Base-by-base conservation (phyloP, 2,888 invertebrate species). In the Orthonevra nobilis region DNA sequence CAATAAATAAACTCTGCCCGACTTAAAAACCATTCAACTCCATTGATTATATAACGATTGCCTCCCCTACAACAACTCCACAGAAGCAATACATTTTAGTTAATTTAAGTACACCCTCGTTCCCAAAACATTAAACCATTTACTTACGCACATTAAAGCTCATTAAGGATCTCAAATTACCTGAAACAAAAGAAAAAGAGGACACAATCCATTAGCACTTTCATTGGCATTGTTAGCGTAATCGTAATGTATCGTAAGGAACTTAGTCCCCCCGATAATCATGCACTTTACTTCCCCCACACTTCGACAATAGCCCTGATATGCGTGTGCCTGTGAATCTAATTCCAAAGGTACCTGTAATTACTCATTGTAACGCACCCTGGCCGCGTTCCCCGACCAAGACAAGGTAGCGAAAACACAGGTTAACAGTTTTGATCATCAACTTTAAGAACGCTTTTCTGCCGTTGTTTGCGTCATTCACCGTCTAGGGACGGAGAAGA, bases 141-240 rank as follows among this genome's bases (percentile, higher is more conserved):
- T 52, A 58, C 58, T 74, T 30, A 74, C 60, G 40, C 32, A 44
- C 50, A 52, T 34, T 50, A 36, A 28, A 56, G 34, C 42, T 32
- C 63, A 73, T 73, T 52, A 60, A 48, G 30, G 28, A 34, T 58
- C 64, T 64, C 20, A 23, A 20, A 20, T 73, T 66, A 74, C 74
- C 66, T 68, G 66, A 2, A 66, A 68, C 14, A 34, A 63, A 66
- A 66, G 34, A 50, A 48, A 48, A 44, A n/a, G 7, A 66, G 48
- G 58, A 32, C 34, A 14, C 48, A 66, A 61, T 68, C 36, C 68
- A 74, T 74, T 74, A 66, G 66, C 48, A 50, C 20, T 50, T 63
- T 48, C 14, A 60, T 46, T 40, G 36, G 38, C 14, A 60, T 46
- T 40, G 36, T 5, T 15, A 44, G 17, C 38, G 12, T 17, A 46